These are phyloP conservation scores for Zygothrica quintamaculata DNA, from an alignment of 2,888 invertebrate species.

Conservation along the genomic window DNA sequence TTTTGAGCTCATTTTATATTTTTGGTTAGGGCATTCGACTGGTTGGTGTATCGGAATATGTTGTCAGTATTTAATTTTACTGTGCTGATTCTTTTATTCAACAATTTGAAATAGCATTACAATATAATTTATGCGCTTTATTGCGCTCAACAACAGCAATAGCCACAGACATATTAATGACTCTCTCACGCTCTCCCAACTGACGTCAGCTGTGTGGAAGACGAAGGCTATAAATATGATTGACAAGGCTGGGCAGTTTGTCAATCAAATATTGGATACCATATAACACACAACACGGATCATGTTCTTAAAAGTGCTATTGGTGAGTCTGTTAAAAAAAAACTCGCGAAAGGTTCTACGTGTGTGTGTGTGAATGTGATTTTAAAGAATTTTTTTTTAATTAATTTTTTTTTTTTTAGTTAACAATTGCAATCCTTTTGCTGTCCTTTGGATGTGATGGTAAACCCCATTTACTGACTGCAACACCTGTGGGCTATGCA, in stretches of 20 bases:
- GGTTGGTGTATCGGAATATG: conserved; percentile 6
- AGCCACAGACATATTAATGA: conserved; percentile 68
- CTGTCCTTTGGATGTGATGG: conserved; percentile 35
- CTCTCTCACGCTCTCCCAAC: conserved; percentile 54
- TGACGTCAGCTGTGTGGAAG: conserved; percentile 44
- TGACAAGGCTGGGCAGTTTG: conserved; percentile 58
- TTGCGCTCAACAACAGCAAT: conserved; percentile 51
- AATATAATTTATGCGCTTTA: conserved; percentile 74
- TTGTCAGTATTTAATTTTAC: conserved; percentile 7
- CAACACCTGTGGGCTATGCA: conserved; percentile 67
- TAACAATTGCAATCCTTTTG: conserved; percentile 42
- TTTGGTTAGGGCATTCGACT: conserved; percentile 21
- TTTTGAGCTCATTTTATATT: too few relatives aligned
- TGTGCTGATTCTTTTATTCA: conserved; percentile 37
- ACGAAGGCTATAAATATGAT: conserved; percentile 77
- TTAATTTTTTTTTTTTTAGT: conserved; percentile 34
- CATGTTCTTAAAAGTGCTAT: conserved; percentile 63
- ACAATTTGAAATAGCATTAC: conserved; percentile 69
- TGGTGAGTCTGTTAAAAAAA: conserved; percentile 70
- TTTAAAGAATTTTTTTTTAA: conserved; percentile 1
- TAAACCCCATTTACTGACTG: conserved; percentile 66
- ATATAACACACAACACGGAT: conserved; percentile 22
- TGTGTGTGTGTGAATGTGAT: neutral
- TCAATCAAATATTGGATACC: conserved; percentile 69
- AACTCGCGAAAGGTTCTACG: neutral